Evolutionary conservation across 2,888 invertebrate species (phyloP), one percentile per base, ranked within the genome.

Genomic region (Amphiduros pacificus): DNA sequence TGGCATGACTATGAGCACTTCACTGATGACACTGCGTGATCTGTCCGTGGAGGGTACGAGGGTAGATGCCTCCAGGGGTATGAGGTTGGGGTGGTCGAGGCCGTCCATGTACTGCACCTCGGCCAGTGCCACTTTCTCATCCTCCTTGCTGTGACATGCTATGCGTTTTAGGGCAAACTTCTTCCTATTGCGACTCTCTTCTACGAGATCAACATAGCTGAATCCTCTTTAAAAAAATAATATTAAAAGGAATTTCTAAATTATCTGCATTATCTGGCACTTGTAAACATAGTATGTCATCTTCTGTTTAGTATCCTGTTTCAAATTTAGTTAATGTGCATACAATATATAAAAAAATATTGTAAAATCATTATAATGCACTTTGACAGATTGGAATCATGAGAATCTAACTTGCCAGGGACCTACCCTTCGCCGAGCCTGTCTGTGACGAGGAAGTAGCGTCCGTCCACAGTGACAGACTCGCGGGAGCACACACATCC

Each of bases 111-210:
- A 88, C 71, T 90, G 89, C 51, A 91, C 88, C 84, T 93, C 93
- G 66, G 87, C 86, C 74, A 89, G 77, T 0, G 91, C 91, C 65
- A 75, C 85, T 79, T 76, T 64, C 77, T 91, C 90, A 79, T 93
- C 92, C 68, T 90, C 89, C 62, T 87, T 84, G 64, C 89, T 88
- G 80, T 92, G 92, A 74, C 91, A 92, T n/a, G 87, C 86, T 62
- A 92, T 90, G 73, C 90, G 86, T 83, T 93, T 93, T 50, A 92
- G 83, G 5, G 92, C 93, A 83, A 87, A 91, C 67, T 86, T 84
- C 68, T 87, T 88, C 71, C 87, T 88, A 3, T 87, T 89, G 32
- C 85, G 71, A 1, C 84, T 77, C 62, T 91, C 89, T 80, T 91
- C 90, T 0, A 90, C 88, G 69, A 93, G 84, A 74, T 90, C 89